Conservation (phyloP, 2,113 vertebrate genomes). For the Lophotis ruficrista region DNA sequence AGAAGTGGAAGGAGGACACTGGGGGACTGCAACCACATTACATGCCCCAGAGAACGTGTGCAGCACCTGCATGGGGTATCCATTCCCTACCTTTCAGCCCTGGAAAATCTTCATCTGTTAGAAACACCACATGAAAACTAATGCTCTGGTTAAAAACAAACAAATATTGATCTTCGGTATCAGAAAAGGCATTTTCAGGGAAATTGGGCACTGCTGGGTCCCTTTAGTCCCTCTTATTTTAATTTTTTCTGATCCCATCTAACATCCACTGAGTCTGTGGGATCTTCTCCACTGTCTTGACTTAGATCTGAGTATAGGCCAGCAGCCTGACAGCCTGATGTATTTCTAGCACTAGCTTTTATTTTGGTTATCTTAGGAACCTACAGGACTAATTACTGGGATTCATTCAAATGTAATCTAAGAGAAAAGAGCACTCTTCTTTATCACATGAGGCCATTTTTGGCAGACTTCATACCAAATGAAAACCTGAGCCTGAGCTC, state of each 20-base stretch:
- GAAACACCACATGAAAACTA: neutral
- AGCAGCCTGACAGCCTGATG: neutral
- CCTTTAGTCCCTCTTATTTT: neutral
- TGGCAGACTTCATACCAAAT: neutral
- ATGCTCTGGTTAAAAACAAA: neutral
- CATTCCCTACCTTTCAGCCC: neutral
- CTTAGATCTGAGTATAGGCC: neutral
- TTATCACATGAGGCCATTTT: neutral
- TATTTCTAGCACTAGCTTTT: neutral
- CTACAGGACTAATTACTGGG: neutral
- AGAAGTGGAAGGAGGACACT: neutral
- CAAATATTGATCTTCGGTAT: neutral
- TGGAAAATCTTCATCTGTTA: neutral
- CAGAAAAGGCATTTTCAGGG: neutral
- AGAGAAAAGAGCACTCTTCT: neutral
- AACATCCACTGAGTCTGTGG: neutral
- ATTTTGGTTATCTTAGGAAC: neutral
- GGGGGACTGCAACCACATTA: neutral
- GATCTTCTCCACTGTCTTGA: neutral
- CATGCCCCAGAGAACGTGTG: neutral
- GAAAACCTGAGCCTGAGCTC: neutral
- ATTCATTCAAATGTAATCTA: neutral
- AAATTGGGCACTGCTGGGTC: neutral
- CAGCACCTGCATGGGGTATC: neutral
- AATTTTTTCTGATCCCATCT: neutral